phyloP scores from a whole-genome alignment of 1,140 invertebrate species.

The Trachymyrmex cornetzi region DNA sequence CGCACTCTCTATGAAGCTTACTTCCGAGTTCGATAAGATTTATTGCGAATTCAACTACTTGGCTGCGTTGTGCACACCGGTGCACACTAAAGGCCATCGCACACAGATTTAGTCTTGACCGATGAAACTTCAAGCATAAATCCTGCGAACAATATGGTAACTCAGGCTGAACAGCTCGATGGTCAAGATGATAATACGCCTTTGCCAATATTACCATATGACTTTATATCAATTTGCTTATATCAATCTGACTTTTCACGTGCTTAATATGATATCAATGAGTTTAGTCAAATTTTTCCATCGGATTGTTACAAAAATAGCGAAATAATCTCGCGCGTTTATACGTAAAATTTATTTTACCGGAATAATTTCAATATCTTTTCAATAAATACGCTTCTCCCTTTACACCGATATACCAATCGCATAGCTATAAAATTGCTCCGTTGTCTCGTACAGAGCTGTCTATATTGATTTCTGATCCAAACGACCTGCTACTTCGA shows the following conservation, averaged over 20 bases:
- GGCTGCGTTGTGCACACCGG: neutral
- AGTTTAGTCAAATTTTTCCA: neutral
- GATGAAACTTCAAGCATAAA: slow-evolving; percentile 18
- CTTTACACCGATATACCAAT: neutral
- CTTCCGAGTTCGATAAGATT: neutral
- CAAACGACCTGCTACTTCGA: neutral
- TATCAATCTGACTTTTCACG: neutral
- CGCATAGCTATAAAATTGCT: neutral
- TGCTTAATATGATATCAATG: neutral
- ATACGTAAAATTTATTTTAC: neutral
- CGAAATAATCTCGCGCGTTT: neutral
- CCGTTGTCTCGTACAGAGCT: neutral
- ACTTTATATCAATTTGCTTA: neutral
- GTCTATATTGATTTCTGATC: slow-evolving; percentile 20
- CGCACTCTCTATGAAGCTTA: neutral
- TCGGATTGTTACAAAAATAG: neutral
- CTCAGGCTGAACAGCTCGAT: neutral
- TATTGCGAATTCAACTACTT: neutral
- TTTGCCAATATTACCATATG: neutral
- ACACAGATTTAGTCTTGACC: slow-evolving; percentile 45
- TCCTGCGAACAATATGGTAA: slow-evolving; percentile 1
- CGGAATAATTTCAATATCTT: neutral
- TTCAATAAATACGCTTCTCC: neutral
- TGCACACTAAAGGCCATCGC: slow-evolving; percentile 7
- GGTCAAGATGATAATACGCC: neutral